Conservation (phyloP, 2,888 invertebrate genomes). For the Spodoptera littoralis region DNA sequence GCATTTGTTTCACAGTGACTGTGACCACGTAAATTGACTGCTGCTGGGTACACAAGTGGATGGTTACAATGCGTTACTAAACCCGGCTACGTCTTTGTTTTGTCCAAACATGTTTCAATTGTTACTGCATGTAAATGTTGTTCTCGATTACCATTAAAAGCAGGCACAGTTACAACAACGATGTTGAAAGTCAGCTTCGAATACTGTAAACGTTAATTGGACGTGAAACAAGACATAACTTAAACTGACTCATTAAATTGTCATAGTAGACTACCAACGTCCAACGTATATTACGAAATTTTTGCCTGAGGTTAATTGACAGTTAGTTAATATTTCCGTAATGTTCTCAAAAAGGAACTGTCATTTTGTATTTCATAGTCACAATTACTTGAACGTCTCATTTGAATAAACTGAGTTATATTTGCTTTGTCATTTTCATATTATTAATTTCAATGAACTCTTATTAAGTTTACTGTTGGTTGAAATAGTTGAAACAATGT, state of each 20-base stretch:
- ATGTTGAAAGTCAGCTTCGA: conserved; percentile 71
- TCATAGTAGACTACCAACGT: conserved; percentile 50
- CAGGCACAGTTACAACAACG: conserved; percentile 58
- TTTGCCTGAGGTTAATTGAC: conserved; percentile 47
- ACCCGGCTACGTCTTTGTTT: conserved; percentile 76
- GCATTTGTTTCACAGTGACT: conserved; percentile 49
- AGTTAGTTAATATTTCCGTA: conserved; percentile 37
- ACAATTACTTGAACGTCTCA: conserved; percentile 26
- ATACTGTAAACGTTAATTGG: conserved; percentile 74
- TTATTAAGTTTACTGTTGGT: conserved; percentile 23
- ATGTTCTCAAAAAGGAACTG: conserved; percentile 21
- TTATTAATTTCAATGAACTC: conserved; percentile 19
- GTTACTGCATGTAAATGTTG: conserved; percentile 78
- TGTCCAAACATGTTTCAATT: conserved; percentile 77
- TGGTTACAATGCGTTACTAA: conserved; percentile 58
- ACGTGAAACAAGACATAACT: conserved; percentile 66
- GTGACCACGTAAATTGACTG: conserved; percentile 49
- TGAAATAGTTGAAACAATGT: conserved; percentile 33
- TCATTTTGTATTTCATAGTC: conserved; percentile 22
- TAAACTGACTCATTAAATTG: conserved; percentile 65
- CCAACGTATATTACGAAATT: conserved; percentile 57
- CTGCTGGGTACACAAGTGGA: conserved; percentile 45
- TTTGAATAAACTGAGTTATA: conserved; percentile 13
- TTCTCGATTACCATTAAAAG: conserved; percentile 75
- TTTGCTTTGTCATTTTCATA: conserved; percentile 10